These are phyloP conservation scores for Antechinus stuartii DNA, from an alignment of 2,113 vertebrate species.

Conservation along the genomic window DNA sequence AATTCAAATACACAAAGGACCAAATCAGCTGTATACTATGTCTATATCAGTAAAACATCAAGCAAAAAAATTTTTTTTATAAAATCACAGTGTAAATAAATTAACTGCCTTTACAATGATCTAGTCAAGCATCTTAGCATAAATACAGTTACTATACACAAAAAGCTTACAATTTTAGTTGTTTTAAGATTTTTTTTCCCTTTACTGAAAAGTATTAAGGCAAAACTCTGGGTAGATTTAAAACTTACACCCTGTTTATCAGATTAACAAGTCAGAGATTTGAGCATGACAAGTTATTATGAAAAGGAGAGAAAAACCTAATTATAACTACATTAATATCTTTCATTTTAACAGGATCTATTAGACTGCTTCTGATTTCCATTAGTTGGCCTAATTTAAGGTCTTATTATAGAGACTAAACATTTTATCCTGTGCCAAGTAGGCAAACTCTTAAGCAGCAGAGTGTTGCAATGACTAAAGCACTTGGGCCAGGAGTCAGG, in stretches of 20 bases:
- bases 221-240: background rate
- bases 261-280: slow-evolving; percentile 50
- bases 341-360: slow-evolving; percentile 41
- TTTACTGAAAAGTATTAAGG: background rate
- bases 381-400: background rate
- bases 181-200: background rate
- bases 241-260: background rate
- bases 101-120: slow-evolving; percentile 8
- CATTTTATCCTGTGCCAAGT: background rate
- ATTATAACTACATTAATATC: slow-evolving; percentile 33
- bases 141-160: background rate
- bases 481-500: background rate
- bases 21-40: background rate
- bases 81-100: background rate
- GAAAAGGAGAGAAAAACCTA: background rate
- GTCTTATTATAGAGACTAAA: background rate
- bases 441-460: background rate
- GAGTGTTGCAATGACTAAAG: background rate
- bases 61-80: background rate
- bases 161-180: background rate
- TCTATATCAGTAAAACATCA: background rate
- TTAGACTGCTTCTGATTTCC: slow-evolving; percentile 30
- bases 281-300: slow-evolving; percentile 1
- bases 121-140: background rate
- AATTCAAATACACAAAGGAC: background rate